Conservation (phyloP, 1,140 invertebrate species). For the Caenorhabditis latens region DNA sequence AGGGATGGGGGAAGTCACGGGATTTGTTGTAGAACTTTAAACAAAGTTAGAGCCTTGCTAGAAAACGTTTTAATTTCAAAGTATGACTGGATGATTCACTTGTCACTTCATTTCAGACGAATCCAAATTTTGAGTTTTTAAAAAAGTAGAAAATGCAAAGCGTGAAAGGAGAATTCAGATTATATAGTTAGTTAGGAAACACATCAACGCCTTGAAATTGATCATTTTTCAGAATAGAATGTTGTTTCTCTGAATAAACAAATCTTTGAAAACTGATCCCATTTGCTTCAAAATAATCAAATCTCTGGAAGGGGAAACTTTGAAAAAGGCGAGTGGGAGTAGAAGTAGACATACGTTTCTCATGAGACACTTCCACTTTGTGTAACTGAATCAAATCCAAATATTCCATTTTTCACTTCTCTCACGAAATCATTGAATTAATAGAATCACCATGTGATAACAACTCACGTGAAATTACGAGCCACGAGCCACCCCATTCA, state of each 20-base stretch:
- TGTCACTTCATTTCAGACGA: no score
- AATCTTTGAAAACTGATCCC: neutral
- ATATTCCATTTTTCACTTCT: neutral
- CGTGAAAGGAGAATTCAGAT: neutral
- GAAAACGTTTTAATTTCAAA: no score
- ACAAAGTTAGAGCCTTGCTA: no score
- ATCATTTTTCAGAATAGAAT: neutral
- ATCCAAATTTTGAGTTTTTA: no score
- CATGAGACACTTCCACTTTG: neutral
- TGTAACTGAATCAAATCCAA: slow-evolving; percentile 18
- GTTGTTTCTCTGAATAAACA: neutral
- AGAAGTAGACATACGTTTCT: neutral
- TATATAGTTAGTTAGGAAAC: neutral
- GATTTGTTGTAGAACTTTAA: no score
- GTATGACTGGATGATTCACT: no score
- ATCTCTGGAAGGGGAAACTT: neutral
- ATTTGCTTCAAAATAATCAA: no score
- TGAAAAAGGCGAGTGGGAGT: neutral
- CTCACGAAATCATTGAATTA: neutral
- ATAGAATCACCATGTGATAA: slow-evolving; percentile 2
- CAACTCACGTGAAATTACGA: slow-evolving; percentile 31
- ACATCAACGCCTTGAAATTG: neutral
- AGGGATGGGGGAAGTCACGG: neutral
- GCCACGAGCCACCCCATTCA: neutral
- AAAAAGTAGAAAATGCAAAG: no score